These are phyloP conservation scores for Glaucomys volans DNA, from an alignment of 2,113 vertebrate species.

Conservation along the genomic window DNA sequence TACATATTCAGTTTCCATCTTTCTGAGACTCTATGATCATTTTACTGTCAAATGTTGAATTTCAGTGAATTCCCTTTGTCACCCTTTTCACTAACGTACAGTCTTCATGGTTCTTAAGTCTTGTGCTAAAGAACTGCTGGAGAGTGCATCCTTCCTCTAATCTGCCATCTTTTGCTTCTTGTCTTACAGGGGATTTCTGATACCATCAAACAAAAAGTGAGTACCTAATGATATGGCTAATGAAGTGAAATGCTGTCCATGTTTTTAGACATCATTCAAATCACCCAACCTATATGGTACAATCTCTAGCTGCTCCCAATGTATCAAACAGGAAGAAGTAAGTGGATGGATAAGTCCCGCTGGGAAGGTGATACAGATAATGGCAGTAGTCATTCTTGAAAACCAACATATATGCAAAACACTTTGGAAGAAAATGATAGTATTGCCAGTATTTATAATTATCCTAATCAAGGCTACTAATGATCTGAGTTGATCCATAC, in stretches of 20 bases:
- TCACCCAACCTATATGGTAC: not conserved
- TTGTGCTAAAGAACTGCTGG: no score
- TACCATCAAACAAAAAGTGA: not conserved
- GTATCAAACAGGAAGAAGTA: not conserved
- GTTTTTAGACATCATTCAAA: conserved; percentile 9
- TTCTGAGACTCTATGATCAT: no score
- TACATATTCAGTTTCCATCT: no score
- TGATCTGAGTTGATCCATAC: conserved; percentile 54
- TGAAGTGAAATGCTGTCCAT: not conserved
- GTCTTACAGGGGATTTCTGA: not conserved
- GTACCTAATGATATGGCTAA: not conserved
- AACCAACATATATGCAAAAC: conserved; percentile 37
- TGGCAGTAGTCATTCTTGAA: conserved; percentile 31
- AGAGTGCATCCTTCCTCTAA: no score
- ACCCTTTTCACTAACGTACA: no score
- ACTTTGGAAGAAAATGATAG: conserved; percentile 14
- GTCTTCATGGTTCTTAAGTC: no score
- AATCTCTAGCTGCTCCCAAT: not conserved
- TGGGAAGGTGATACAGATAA: not conserved
- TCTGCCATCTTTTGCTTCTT: no score
- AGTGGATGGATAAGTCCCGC: not conserved
- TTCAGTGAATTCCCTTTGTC: no score
- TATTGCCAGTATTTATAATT: conserved; percentile 57
- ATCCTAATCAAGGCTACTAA: conserved; percentile 60
- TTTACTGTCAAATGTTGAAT: no score